Evolutionary conservation across 2,888 invertebrate species (phyloP).

Genomic region (Stegana nigrithorax): DNA sequence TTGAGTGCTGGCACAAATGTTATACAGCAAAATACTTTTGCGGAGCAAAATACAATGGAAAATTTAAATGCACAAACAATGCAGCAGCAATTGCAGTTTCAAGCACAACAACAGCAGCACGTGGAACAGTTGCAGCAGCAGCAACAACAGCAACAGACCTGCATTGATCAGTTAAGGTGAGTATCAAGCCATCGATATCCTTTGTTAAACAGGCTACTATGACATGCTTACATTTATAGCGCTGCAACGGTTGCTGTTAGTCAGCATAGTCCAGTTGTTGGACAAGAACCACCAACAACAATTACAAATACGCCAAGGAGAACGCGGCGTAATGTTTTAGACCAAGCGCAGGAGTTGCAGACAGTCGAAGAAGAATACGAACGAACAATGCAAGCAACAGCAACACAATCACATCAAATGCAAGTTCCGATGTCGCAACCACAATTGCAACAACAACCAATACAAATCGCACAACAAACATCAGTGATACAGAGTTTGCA

Average conservation of each 20-base stretch:
- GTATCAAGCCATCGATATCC: too few species aligned
- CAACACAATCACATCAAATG: slow-evolving; percentile 25
- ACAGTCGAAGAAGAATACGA: too few species aligned
- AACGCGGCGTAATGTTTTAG: slow-evolving; percentile 31
- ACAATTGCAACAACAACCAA: slow-evolving; percentile 20
- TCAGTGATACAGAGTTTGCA: slow-evolving; percentile 37
- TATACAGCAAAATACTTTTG: neutral
- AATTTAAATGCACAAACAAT: slow-evolving; percentile 16
- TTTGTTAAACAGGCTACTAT: too few species aligned
- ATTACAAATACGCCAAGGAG: too few species aligned
- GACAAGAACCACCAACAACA: slow-evolving; percentile 27
- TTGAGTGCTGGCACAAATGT: neutral
- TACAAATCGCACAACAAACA: slow-evolving; percentile 36
- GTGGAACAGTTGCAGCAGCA: slow-evolving; percentile 17
- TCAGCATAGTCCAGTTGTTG: slow-evolving; percentile 15
- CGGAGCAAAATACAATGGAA: slow-evolving; percentile 33
- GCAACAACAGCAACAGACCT: slow-evolving; percentile 4
- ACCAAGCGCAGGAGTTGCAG: neutral
- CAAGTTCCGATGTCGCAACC: slow-evolving; percentile 22
- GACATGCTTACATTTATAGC: too few species aligned
- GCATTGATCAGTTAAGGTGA: neutral
- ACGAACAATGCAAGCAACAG: neutral
- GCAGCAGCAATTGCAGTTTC: slow-evolving; percentile 14
- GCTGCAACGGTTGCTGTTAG: neutral
- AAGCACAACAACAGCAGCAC: slow-evolving; percentile 10